Base-by-base conservation (phyloP, 2,113 vertebrate species). In the Rhombomys opimus region DNA sequence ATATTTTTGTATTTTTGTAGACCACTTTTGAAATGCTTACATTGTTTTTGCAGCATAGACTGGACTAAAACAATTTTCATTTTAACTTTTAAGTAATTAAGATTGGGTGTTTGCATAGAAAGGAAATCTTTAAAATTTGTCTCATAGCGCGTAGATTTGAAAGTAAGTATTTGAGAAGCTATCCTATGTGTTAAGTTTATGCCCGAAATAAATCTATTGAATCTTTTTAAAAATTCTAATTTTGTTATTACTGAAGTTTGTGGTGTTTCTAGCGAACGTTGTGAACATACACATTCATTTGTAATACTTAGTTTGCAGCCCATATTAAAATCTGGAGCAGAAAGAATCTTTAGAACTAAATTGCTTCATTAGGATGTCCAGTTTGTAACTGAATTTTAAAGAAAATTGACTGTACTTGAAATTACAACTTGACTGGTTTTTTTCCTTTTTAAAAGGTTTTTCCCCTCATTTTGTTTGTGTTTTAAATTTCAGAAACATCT, bases 11-110 rank as follows among this genome's bases (percentile, higher is more conserved):
- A 50, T 63, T 50, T 86, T 96, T 96, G 70, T 73, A 93, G 96
- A 97, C 93, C 97, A 96, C 96, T 97, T 98, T 96, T 93, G 96
- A 97, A 93, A 97, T 97, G 89, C 91, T 87, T 89, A 70, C 87
- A 59, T 91, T 91, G 2, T 96, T 91, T 97, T 97, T 93, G 52
- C 89, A 77, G 92, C 95, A 52, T 91, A 95, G 87, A 93, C 54
- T 97, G 84, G 85, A 96, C 38, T 97, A 61, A 76, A 92, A 61
- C 59, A 92, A 91, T 50, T 94, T 96, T 91, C 84, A 84, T 59
- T 59, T 35, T 0, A 91, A 87, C 61, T 94, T 96, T 87, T 92
- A 89, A 95, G 82, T 94, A 87, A 89, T 84, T 97, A 91, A 96
- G 96, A 86, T 90, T 96, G 50, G 94, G 82, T 97, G 70, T 84